A percentile compares a stretch with the other conserved stretches of the same genome.
Conservation (phyloP, 2,113 vertebrate genomes). For the Megaptera novaeangliae region DNA sequence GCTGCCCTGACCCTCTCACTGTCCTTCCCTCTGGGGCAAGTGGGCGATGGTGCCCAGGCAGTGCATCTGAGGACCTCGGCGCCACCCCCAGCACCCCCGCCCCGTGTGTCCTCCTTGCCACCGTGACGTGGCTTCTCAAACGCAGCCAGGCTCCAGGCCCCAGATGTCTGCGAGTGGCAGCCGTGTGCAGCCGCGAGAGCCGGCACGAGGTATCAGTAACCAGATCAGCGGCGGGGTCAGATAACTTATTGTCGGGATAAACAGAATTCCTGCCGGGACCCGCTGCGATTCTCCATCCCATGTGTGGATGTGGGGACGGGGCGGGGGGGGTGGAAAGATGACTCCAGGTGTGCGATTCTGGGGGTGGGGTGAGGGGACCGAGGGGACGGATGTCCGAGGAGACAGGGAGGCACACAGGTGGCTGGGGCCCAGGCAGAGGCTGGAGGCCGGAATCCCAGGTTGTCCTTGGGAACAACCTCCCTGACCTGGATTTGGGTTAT, state of each 20-base stretch:
- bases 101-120: rapidly evolving
- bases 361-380: rapidly evolving
- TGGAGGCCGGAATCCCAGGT: rapidly evolving
- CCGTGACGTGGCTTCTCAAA: not conserved
- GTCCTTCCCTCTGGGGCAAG: not conserved
- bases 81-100: rapidly evolving
- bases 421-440: not conserved
- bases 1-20: rapidly evolving
- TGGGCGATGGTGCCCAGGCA: rapidly evolving
- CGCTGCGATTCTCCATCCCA: not conserved
- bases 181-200: not conserved
- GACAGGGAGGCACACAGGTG: not conserved
- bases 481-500: rapidly evolving
- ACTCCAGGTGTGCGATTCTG: not conserved
- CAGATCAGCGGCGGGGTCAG: slow-evolving; percentile 31
- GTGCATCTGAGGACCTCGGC: not conserved
- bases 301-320: not conserved
- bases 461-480: rapidly evolving
- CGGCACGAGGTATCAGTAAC: not conserved
- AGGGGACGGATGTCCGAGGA: rapidly evolving
- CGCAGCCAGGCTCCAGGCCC: not conserved
- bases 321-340: not conserved
- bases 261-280: not conserved
- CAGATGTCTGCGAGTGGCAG: not conserved
- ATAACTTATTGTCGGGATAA: slow-evolving; percentile 26